Evolutionary conservation across 30 jellyfish, hydroid and myxozoan genomes (phyloP).

Genomic region (Aurelia aurita complex sp. Pacific): DNA sequence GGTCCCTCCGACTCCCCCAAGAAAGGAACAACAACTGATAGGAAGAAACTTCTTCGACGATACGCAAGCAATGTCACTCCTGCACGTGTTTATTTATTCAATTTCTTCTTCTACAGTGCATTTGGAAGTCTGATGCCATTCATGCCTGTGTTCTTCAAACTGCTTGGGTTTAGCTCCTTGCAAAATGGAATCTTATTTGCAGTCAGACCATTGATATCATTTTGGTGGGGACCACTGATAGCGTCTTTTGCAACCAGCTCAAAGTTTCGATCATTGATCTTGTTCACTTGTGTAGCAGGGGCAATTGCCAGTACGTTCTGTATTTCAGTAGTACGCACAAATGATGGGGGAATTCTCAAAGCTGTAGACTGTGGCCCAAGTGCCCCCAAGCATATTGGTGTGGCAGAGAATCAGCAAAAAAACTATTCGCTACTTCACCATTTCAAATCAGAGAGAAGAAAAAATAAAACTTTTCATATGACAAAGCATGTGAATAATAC

Average conservation of each 20-base stretch:
- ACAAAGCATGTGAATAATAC: background rate
- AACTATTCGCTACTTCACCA: background rate
- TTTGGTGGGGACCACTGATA: slow-evolving; percentile 77
- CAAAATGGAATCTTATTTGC: slow-evolving; percentile 64
- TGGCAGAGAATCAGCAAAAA: background rate
- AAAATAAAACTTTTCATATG: background rate
- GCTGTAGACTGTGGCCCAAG: slow-evolving; percentile 13
- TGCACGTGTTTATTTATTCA: slow-evolving; percentile 60
- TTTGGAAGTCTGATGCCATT: slow-evolving; percentile 73
- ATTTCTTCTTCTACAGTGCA: slow-evolving; percentile 62
- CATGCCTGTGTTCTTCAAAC: slow-evolving; percentile 68
- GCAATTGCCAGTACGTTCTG: slow-evolving; percentile 60
- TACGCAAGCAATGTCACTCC: slow-evolving; percentile 11
- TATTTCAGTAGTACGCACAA: slow-evolving; percentile 43
- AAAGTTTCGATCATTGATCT: slow-evolving; percentile 18
- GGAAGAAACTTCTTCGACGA: background rate
- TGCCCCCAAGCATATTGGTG: background rate
- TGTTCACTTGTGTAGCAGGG: slow-evolving; percentile 74
- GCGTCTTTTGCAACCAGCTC: slow-evolving; percentile 53
- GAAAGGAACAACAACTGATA: background rate
- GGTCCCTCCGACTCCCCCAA: background rate
- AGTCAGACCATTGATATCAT: slow-evolving; percentile 58
- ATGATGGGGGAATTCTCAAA: slow-evolving; percentile 46
- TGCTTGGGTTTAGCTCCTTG: slow-evolving; percentile 63
- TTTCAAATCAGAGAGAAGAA: background rate